phyloP scores from a whole-genome alignment of 2,113 vertebrate genomes.

The Oncorhynchus keta region DNA sequence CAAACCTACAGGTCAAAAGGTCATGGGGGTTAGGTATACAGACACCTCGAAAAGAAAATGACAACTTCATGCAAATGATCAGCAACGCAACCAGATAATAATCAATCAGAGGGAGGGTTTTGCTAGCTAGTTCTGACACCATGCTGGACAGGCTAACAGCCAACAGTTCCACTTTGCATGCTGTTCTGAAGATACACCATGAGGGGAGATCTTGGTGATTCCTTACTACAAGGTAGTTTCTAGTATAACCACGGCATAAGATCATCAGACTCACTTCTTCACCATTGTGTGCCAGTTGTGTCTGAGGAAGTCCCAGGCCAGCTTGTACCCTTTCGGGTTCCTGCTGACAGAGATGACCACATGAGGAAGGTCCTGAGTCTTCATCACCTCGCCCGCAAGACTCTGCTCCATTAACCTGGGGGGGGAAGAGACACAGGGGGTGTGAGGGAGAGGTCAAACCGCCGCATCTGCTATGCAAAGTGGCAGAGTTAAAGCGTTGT shows the following conservation, averaged over 20 bases:
- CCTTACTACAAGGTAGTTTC: not conserved
- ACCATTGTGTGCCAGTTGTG: slow-evolving; percentile 82
- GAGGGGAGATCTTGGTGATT: not conserved
- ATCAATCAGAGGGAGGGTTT: no score
- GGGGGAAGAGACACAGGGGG: not conserved
- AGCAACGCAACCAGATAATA: no score
- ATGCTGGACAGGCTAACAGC: no score
- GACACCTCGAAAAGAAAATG: not conserved
- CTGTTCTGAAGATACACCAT: no score
- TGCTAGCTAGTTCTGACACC: no score
- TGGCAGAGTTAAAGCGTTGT: no score
- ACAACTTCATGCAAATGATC: no score
- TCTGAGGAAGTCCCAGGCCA: slow-evolving; percentile 84
- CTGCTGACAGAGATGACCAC: slow-evolving; percentile 73
- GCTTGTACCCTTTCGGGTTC: slow-evolving; percentile 77
- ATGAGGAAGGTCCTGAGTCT: slow-evolving; percentile 83
- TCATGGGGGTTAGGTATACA: not conserved
- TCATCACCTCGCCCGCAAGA: slow-evolving; percentile 81
- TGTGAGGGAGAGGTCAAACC: not conserved
- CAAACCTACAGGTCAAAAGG: slow-evolving; percentile 76
- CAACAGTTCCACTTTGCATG: not conserved
- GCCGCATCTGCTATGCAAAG: no score
- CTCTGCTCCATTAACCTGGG: slow-evolving; percentile 85
- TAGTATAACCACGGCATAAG: not conserved
- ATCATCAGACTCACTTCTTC: slow-evolving; percentile 81